Conservation (phyloP, 2,888 invertebrate species). For the Anarsia innoxiella region DNA sequence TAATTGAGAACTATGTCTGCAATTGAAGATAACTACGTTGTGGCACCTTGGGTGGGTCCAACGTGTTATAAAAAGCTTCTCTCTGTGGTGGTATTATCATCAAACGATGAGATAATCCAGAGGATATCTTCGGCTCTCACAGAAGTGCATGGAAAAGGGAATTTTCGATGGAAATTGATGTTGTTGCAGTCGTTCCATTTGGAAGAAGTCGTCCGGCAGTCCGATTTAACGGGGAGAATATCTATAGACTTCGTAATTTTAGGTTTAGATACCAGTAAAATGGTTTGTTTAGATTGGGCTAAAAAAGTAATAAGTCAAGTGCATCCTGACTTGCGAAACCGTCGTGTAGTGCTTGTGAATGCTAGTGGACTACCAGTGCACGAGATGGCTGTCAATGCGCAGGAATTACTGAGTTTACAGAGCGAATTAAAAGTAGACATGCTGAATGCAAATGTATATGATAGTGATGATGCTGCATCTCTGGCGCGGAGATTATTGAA, state of each 20-base stretch:
- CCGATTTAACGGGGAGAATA: slow-evolving; percentile 46
- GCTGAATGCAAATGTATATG: slow-evolving; percentile 50
- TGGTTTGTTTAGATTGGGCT: slow-evolving; percentile 60
- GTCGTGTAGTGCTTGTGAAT: slow-evolving; percentile 58
- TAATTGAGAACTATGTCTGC: slow-evolving; percentile 33
- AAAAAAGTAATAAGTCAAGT: slow-evolving; percentile 47
- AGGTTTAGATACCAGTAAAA: slow-evolving; percentile 52
- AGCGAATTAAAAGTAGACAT: slow-evolving; percentile 50
- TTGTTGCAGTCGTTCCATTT: slow-evolving; percentile 46
- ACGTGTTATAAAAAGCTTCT: slow-evolving; percentile 49
- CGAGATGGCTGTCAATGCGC: slow-evolving; percentile 52
- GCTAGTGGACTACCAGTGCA: slow-evolving; percentile 52
- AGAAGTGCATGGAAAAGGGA: slow-evolving; percentile 46
- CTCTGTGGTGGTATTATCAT: slow-evolving; percentile 52
- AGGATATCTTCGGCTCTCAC: slow-evolving; percentile 48
- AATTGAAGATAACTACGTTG: slow-evolving; percentile 38
- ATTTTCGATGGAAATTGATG: slow-evolving; percentile 52
- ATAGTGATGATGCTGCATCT: slow-evolving; percentile 36
- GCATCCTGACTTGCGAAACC: slow-evolving; percentile 52
- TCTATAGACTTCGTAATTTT: slow-evolving; percentile 59
- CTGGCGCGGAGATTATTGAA: slow-evolving; percentile 51
- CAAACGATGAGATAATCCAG: slow-evolving; percentile 50
- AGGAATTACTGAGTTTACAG: slow-evolving; percentile 48
- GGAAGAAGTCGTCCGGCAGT: slow-evolving; percentile 46
- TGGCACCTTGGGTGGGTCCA: slow-evolving; percentile 60